Conservation (phyloP, 2,888 invertebrate species). For the Caenorhabditis sinica region DNA sequence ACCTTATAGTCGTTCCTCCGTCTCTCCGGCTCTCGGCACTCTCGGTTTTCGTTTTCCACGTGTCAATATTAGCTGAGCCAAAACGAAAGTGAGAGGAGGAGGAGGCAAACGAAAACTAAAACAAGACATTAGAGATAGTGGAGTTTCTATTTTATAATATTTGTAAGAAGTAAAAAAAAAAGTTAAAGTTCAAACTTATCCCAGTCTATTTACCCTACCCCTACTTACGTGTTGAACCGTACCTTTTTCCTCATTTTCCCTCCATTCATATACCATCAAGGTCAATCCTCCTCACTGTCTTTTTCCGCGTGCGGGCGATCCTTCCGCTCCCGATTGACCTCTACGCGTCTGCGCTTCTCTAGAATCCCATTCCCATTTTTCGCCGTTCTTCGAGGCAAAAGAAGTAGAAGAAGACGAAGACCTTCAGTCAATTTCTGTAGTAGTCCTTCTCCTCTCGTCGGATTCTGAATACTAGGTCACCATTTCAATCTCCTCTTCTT, state of each 20-base stretch:
- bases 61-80: constrained; percentile 55
- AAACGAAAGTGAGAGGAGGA: neutral
- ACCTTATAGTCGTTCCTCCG: constrained; percentile 15
- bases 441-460: constrained; percentile 35
- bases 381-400: constrained; percentile 14
- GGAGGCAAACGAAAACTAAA: constrained; percentile 7
- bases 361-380: constrained; percentile 22
- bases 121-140: constrained; percentile 30
- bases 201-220: constrained; percentile 27
- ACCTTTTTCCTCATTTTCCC: neutral
- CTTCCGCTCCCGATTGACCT: constrained; percentile 61
- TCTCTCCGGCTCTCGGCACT: constrained; percentile 5
- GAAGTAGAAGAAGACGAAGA: constrained; percentile 27
- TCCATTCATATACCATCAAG: constrained; percentile 21
- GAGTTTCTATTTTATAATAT: constrained; percentile 30
- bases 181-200: constrained; percentile 16
- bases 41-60: constrained; percentile 23
- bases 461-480: constrained; percentile 59
- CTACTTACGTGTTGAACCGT: constrained; percentile 9
- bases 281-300: constrained; percentile 41
- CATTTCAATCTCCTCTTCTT: constrained; percentile 49
- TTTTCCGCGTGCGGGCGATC: constrained; percentile 40
- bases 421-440: constrained; percentile 62
- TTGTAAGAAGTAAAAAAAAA: constrained; percentile 3
- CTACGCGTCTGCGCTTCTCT: constrained; percentile 42